These are phyloP conservation scores for Aplocera efformata DNA, from an alignment of 2,888 invertebrate species.

Conservation along the genomic window DNA sequence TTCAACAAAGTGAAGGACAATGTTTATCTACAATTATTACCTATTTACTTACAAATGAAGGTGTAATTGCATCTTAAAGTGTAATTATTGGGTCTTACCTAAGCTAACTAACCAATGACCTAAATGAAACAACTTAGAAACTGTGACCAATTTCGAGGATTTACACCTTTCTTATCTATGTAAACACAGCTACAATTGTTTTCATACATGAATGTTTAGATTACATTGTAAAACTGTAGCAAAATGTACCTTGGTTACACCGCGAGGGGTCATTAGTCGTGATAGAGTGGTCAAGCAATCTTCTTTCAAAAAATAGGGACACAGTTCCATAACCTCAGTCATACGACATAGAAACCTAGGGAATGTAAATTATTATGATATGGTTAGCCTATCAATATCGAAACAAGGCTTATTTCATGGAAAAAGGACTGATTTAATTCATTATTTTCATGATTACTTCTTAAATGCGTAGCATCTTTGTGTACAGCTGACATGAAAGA, in stretches of 20 bases:
- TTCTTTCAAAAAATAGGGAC: constrained; percentile 66
- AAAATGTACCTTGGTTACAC: constrained; percentile 63
- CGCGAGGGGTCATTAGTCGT: constrained; percentile 70
- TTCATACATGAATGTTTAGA: constrained; percentile 44
- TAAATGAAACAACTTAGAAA: neutral
- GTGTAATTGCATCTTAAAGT: too few relatives aligned
- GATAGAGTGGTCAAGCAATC: constrained; percentile 61
- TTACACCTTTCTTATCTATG: constrained; percentile 41
- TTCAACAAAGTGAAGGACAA: neutral
- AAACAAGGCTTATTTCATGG: constrained; percentile 39
- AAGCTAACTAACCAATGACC: too few relatives aligned
- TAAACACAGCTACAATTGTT: constrained; percentile 67
- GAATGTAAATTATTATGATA: constrained; percentile 51
- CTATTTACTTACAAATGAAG: too few relatives aligned
- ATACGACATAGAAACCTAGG: constrained; percentile 63
- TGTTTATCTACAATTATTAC: neutral
- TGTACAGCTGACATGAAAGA: constrained; percentile 78
- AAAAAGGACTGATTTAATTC: constrained; percentile 67
- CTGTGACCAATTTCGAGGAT: constrained; percentile 6
- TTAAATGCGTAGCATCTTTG: constrained; percentile 77
- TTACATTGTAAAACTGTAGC: constrained; percentile 31
- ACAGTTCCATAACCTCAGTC: constrained; percentile 76
- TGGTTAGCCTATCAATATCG: constrained; percentile 33
- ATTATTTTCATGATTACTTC: constrained; percentile 55
- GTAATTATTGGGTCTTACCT: too few relatives aligned